Evolutionary conservation across 2,888 invertebrate genomes (phyloP).

Genomic region (Matsumyia berberina): DNA sequence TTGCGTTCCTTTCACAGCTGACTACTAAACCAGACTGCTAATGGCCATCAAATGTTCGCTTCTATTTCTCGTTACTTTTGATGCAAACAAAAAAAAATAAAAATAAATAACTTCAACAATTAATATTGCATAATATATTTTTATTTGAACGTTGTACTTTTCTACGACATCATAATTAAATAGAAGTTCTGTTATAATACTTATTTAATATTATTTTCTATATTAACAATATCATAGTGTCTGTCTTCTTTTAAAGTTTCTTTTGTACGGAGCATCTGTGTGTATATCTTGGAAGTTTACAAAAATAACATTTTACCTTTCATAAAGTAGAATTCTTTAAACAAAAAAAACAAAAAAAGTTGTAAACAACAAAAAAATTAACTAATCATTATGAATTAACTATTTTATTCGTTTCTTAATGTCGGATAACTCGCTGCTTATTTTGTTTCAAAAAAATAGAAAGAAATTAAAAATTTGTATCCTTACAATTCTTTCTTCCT

Average conservation of each 20-base stretch:
- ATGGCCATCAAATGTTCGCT: no score
- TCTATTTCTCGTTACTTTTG: background rate
- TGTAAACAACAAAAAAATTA: conserved; percentile 39
- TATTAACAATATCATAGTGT: conserved; percentile 71
- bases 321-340: conserved; percentile 13
- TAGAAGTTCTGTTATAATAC: conserved; percentile 71
- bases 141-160: conserved; percentile 76
- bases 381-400: conserved; percentile 58
- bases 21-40: no score
- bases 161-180: conserved; percentile 75
- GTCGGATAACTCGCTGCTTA: conserved; percentile 39
- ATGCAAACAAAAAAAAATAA: background rate
- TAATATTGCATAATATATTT: conserved; percentile 69
- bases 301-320: conserved; percentile 66
- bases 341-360: conserved; percentile 3
- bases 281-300: conserved; percentile 51
- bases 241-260: conserved; percentile 37
- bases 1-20: no score
- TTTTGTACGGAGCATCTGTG: conserved; percentile 65
- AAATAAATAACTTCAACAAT: background rate
- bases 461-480: conserved; percentile 10
- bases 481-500: conserved; percentile 3
- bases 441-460: conserved; percentile 47
- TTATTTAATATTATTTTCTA: conserved; percentile 62
- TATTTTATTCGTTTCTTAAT: conserved; percentile 58